Conservation (phyloP, 1,140 invertebrate species). For the Macrocentrus cingulum region DNA sequence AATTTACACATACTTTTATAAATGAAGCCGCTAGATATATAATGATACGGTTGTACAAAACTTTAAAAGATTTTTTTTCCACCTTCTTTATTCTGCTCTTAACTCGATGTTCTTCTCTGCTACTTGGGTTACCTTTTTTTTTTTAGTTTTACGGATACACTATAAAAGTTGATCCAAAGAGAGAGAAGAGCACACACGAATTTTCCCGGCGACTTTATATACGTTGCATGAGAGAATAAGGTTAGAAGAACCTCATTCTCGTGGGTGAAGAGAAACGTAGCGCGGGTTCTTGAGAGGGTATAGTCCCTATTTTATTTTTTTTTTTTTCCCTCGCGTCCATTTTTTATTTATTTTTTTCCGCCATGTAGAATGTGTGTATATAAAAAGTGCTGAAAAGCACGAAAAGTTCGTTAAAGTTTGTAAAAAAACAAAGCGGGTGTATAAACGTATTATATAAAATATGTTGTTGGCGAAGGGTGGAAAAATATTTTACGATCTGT, state of each 20-base stretch:
- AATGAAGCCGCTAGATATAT: background rate
- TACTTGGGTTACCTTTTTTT: background rate
- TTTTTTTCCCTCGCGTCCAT: background rate
- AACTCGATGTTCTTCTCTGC: conserved; percentile 2
- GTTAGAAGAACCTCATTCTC: background rate
- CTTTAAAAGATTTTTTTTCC: conserved; percentile 1
- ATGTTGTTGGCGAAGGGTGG: no score
- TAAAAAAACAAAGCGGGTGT: background rate
- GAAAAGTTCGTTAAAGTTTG: background rate
- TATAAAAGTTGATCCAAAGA: conserved; percentile 23
- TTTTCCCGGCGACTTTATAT: background rate
- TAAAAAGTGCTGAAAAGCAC: background rate
- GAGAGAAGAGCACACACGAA: conserved; percentile 2
- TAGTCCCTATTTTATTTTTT: background rate
- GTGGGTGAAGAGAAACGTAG: background rate
- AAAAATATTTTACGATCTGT: no score
- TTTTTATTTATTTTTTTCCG: background rate
- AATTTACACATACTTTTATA: background rate
- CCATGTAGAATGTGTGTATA: background rate
- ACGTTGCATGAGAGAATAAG: background rate
- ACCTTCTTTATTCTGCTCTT: conserved; percentile 8
- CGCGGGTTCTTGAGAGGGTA: background rate
- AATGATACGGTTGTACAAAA: background rate
- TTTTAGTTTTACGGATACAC: conserved; percentile 16
- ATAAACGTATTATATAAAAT: no score